Base-by-base conservation (phyloP, 2,113 vertebrate genomes). In the Phyllopteryx taeniolatus region DNA sequence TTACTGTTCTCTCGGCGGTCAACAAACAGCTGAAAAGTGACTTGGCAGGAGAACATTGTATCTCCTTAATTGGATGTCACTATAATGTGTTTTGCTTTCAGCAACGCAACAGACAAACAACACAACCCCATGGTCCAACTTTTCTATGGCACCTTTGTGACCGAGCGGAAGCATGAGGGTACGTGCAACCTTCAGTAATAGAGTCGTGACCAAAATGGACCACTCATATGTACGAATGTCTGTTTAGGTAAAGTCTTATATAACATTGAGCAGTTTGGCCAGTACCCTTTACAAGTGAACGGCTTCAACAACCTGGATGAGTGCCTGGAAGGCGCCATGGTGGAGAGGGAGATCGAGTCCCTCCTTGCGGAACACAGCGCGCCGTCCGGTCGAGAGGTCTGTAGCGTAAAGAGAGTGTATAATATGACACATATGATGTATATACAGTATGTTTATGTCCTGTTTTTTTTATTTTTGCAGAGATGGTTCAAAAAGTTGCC, bases 111-210 rank as follows among this genome's bases (percentile, higher is more conserved):
- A 65, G 93, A 95, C 83, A 99, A 97, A 82, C 93, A 93, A 0
- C 85, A 95, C 72, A 99, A 99, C 83, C 97, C 98, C 22, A 98
- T 99, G 98, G 96, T 99, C 11, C 96, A 95, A 77, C 95, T 99
- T 7, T 99, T 99, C 89, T 99, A 99, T 0, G 98, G 97, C 17
- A 99, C 95, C 67, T 98, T 95, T 86, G 90, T 98, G 74, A 96
- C 95, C 0, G 95, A 99, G 85, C 94, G 98, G 53, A 88, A 92
- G 86, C 94, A 94, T 2, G 94, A 97, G 75, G 98, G 98, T 99
- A 76, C 3, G 67, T 67, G 43, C 51, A 43, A 31, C 1, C 27
- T 54, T 54, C 67, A 13, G 33, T 5, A 6, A 8, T 43, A 8
- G 20, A 4, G 11, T 15, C 10, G 4, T 13, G 12, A 54, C 33